A percentile compares a stretch with the other conserved stretches of the same genome.
phyloP scores from a whole-genome alignment of 2,797 vertebrate genomes.

The Poeciliopsis gracilis region DNA sequence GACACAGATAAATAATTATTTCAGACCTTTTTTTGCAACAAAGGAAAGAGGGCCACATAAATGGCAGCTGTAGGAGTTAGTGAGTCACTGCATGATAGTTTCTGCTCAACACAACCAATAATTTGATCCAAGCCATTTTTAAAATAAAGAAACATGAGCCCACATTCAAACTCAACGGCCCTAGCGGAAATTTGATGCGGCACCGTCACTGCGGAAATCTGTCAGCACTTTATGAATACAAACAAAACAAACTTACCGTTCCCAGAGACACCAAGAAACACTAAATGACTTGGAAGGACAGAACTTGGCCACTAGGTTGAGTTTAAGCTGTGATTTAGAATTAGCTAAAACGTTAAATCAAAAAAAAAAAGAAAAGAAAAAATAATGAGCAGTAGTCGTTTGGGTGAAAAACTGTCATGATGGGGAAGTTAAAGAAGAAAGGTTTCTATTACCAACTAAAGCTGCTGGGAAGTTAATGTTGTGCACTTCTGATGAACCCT shows the following conservation, averaged over 20 bases:
- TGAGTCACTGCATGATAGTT: background rate
- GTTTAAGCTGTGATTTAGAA: background rate
- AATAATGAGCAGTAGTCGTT: background rate
- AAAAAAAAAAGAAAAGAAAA: too few species aligned
- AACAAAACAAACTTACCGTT: background rate
- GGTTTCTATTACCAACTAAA: background rate
- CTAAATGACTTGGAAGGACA: background rate
- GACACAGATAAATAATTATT: background rate
- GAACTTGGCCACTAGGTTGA: background rate
- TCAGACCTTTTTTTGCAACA: background rate
- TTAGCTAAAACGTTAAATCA: background rate
- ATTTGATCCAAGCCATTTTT: background rate
- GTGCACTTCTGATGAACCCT: background rate
- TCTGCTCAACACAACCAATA: background rate
- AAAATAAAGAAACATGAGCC: constrained; percentile 1
- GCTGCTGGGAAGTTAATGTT: background rate
- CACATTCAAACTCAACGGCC: background rate
- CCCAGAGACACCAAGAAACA: background rate
- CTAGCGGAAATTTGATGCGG: background rate
- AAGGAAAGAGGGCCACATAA: constrained; percentile 1
- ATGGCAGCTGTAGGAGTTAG: constrained; percentile 10
- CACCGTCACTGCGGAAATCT: background rate
- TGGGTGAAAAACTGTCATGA: background rate
- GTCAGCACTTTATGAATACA: background rate
- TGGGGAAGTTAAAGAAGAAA: background rate